Evolutionary conservation across 2,888 invertebrate species (phyloP).

Genomic region (Pachycephus smyrnensis): DNA sequence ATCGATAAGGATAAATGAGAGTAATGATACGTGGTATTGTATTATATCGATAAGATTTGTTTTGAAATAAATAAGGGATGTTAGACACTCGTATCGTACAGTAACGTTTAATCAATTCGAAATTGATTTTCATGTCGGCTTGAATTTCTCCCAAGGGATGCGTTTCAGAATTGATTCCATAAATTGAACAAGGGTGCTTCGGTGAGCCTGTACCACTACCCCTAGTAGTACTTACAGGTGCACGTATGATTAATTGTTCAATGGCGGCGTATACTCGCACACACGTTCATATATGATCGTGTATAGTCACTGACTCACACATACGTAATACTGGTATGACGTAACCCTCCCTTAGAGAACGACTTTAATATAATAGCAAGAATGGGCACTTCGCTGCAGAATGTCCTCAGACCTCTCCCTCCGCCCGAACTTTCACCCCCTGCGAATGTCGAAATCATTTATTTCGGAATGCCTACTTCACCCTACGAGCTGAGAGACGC

Average conservation of each 20-base stretch:
- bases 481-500: not conserved
- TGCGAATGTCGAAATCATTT: not conserved
- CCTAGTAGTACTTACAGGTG: not conserved
- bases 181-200: not conserved
- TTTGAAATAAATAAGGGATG: not conserved
- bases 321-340: not conserved
- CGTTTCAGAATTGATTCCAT: not conserved
- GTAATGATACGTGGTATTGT: not conserved
- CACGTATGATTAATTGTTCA: not conserved
- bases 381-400: not conserved
- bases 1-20: not conserved
- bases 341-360: not conserved
- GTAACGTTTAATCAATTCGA: not conserved
- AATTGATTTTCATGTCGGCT: not conserved
- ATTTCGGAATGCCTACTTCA: slow-evolving; percentile 1
- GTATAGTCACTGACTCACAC: not conserved
- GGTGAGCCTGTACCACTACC: not conserved
- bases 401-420: not conserved
- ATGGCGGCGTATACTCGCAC: not conserved
- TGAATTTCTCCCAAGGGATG: not conserved
- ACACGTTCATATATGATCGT: not conserved
- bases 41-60: not conserved
- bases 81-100: not conserved
- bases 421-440: not conserved
- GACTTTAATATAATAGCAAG: not conserved